Conservation (phyloP, 2,113 vertebrate species). For the Oreochromis niloticus region DNA sequence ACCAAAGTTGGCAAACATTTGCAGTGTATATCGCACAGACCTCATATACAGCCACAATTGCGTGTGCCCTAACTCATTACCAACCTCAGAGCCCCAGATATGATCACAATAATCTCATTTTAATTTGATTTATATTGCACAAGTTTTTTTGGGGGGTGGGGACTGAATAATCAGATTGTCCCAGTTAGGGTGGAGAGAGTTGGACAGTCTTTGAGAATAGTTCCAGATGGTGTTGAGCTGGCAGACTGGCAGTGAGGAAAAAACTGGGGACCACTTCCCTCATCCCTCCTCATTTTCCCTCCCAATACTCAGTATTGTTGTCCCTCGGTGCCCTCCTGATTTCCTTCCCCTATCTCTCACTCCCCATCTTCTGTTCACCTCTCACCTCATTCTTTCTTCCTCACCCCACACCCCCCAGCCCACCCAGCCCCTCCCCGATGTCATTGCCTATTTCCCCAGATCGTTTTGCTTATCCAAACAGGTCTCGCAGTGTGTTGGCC, state of each 20-base stretch:
- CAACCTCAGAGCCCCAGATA: conserved; percentile 45
- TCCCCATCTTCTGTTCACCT: conserved; percentile 20
- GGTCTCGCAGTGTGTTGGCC: conserved; percentile 26
- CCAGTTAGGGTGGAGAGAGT: conserved; percentile 64
- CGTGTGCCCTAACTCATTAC: conserved; percentile 51
- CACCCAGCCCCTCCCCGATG: background rate
- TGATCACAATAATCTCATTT: conserved; percentile 70
- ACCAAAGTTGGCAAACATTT: conserved; percentile 63
- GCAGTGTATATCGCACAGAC: conserved; percentile 29
- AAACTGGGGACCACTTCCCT: conserved; percentile 58
- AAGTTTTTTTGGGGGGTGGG: background rate
- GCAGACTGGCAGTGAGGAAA: conserved; percentile 73
- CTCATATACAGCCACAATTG: conserved; percentile 37
- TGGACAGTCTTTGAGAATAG: conserved; percentile 76
- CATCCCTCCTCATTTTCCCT: conserved; percentile 40
- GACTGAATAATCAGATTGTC: conserved; percentile 66
- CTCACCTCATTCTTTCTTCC: background rate
- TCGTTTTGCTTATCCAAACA: conserved; percentile 57
- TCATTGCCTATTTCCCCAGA: background rate
- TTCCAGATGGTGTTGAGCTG: conserved; percentile 86
- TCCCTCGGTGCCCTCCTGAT: conserved; percentile 6
- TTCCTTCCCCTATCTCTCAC: background rate
- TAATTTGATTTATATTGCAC: conserved; percentile 65
- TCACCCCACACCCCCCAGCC: background rate
- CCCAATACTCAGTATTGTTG: background rate